These are phyloP conservation scores for Leuciscus waleckii DNA, from an alignment of 2,797 vertebrate genomes.

Conservation along the genomic window DNA sequence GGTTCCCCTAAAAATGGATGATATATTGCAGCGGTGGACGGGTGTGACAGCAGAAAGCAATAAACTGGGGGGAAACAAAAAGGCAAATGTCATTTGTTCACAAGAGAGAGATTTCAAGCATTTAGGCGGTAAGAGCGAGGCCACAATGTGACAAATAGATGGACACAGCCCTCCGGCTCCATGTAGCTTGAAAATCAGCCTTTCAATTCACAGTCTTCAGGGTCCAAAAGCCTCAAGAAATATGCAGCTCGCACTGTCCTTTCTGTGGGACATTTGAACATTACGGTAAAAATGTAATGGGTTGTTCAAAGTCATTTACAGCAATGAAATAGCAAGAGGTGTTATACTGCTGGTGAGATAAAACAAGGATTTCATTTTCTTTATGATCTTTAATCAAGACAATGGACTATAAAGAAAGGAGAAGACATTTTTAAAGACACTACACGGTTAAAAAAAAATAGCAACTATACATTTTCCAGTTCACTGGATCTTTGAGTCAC, in stretches of 20 bases:
- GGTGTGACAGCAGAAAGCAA: conserved; percentile 57
- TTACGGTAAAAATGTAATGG: not conserved
- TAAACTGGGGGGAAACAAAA: conserved; percentile 30
- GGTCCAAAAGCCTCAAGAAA: conserved; percentile 8
- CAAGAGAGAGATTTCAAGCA: conserved; percentile 29
- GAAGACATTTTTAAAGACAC: not conserved
- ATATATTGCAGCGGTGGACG: conserved; percentile 59
- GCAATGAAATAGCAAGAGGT: not conserved
- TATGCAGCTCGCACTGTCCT: not conserved
- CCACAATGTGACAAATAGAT: conserved; percentile 43
- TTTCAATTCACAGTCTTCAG: conserved; percentile 53
- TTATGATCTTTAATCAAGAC: conserved; percentile 4
- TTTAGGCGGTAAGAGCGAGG: conserved; percentile 30
- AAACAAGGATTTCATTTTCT: conserved; percentile 17
- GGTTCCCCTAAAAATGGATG: conserved; percentile 59
- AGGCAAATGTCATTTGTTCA: conserved; percentile 41
- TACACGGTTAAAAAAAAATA: not conserved
- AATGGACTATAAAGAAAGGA: not conserved
- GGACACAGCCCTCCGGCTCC: conserved; percentile 38
- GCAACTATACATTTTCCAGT: not conserved
- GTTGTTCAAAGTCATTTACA: not conserved
- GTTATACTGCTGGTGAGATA: not conserved
- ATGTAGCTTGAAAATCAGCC: conserved; percentile 47
- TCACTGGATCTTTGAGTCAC: not conserved
- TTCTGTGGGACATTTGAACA: not conserved